These are phyloP conservation scores for Trinorchestia longiramus DNA, from an alignment of 1,140 invertebrate species.

Conservation along the genomic window DNA sequence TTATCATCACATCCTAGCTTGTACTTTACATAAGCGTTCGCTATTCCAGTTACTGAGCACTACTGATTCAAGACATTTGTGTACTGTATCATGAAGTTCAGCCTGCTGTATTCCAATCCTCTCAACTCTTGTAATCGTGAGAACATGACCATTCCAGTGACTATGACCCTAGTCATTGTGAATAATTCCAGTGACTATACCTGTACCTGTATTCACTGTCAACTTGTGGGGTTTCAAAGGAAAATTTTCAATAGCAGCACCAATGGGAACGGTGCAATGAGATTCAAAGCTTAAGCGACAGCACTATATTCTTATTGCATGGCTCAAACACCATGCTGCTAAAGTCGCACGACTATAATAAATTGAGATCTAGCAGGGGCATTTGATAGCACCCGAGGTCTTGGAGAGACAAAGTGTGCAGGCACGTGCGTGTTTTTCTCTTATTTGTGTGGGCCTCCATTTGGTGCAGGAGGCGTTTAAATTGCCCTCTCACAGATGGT, in stretches of 20 bases:
- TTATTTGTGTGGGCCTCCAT: background rate
- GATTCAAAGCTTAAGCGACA: background rate
- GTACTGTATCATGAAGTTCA: background rate
- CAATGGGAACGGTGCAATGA: background rate
- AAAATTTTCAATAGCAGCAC: background rate
- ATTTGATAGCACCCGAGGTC: background rate
- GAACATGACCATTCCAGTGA: background rate
- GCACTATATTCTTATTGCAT: background rate
- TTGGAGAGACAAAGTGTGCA: background rate
- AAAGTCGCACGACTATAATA: background rate
- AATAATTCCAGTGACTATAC: background rate
- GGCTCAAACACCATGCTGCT: background rate
- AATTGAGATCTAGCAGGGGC: background rate
- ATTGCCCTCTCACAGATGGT: constrained; percentile 6
- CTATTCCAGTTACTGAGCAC: background rate
- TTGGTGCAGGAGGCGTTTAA: background rate
- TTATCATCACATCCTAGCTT: background rate
- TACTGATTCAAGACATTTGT: background rate
- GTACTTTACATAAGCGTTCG: background rate
- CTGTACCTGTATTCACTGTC: background rate
- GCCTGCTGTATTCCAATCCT: background rate
- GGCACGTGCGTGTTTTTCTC: background rate
- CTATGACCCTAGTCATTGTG: background rate
- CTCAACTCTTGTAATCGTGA: background rate
- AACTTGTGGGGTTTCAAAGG: background rate